phyloP scores from a whole-genome alignment of 2,113 vertebrate species.

The Aepyceros melampus region DNA sequence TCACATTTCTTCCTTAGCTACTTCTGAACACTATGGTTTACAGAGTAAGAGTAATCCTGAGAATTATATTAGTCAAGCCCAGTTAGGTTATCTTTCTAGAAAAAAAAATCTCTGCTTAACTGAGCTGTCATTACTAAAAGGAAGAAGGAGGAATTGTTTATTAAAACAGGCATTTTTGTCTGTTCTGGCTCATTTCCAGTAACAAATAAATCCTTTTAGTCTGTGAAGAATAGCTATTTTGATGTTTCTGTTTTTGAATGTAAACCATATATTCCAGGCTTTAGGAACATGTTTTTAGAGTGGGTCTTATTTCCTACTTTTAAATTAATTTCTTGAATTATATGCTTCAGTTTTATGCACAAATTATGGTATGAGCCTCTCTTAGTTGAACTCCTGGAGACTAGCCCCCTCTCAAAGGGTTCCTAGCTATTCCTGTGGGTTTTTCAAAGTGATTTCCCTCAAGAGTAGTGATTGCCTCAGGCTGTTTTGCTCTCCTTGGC shows the following conservation, averaged over 20 bases:
- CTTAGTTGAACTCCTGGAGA: neutral
- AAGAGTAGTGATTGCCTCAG: neutral
- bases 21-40: neutral
- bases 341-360: neutral
- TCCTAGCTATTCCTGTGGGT: neutral
- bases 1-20: neutral
- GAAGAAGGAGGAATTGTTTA: neutral
- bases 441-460: neutral
- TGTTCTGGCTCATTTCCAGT: conserved; percentile 1
- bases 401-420: neutral
- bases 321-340: neutral
- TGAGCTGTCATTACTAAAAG: neutral
- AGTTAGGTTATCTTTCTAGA: neutral
- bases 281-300: neutral
- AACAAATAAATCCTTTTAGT: neutral
- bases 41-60: neutral
- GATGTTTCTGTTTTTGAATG: neutral
- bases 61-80: neutral
- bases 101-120: neutral
- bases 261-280: neutral
- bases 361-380: neutral
- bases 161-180: neutral
- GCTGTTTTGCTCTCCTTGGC: neutral
- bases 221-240: neutral
- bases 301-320: neutral